Conservation (phyloP, 2,113 vertebrate species). For the Sylvilagus bachmani region DNA sequence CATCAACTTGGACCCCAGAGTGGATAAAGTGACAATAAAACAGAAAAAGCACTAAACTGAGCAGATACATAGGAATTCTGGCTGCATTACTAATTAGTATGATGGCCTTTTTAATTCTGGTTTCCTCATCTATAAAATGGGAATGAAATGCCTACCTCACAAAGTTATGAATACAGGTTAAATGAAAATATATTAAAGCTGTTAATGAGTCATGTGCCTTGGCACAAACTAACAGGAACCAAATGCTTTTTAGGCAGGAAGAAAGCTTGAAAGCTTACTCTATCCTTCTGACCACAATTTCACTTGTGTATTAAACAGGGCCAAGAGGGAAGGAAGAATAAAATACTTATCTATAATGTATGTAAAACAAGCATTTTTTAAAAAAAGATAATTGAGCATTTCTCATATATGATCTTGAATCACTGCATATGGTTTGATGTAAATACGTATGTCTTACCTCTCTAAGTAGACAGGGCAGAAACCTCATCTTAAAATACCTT, state of each 20-base stretch:
- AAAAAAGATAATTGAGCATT: constrained; percentile 15
- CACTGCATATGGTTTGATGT: neutral
- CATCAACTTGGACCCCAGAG: neutral
- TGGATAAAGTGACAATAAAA: neutral
- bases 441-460: constrained; percentile 54
- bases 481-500: constrained; percentile 67
- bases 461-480: constrained; percentile 59
- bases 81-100: neutral
- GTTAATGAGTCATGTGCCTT: neutral
- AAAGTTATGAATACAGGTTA: neutral
- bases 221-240: constrained; percentile 24
- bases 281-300: neutral
- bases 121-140: neutral
- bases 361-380: neutral
- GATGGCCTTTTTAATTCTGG: neutral
- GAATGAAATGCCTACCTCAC: neutral
- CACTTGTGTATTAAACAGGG: neutral
- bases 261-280: neutral
- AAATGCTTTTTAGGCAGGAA: constrained; percentile 33
- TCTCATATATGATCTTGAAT: constrained; percentile 5
- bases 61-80: neutral
- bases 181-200: neutral
- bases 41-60: neutral
- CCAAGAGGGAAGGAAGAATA: constrained; percentile 24
- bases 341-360: neutral